Evolutionary conservation across 2,797 vertebrate genomes (phyloP), one percentile per base, ranked within the genome.

Genomic region (Cyclura pinguis): DNA sequence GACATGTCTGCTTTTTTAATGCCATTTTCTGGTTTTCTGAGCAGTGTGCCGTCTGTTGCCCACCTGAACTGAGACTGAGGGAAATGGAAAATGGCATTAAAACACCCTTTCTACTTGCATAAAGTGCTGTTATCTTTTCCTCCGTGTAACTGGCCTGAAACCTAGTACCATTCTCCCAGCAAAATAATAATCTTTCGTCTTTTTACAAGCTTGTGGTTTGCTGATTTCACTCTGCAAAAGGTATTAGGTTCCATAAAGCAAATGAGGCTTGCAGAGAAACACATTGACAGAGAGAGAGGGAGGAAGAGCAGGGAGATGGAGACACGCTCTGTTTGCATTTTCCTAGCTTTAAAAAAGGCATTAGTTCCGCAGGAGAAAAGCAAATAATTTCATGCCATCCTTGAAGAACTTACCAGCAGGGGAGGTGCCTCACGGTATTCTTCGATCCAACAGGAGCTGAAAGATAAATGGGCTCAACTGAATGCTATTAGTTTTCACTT

Each of bases 351-450:
- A 78, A 64, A 80, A 22, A 4, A 55, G 6, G 18, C 55, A 42
- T 88, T 90, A 50, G 84, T 90, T 90, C 64, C 7, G 3, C 76
- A 2, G 76, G 67, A 38, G 64, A 27, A 14, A 77, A 86, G 55
- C 55, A 32, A 47, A 47, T n/a, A 12, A 62, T 72, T 50, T 38
- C 55, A 3, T 64, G 42, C 9, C 2, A 6, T 50, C n/a, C 18
- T 22, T 42, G 22, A 38, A 24, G 64, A 80, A 92, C 88, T 8
- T 90, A 88, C 88, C 91, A 88, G 85, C 55, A 80, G 74, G 32
- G 42, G 20, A 0, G 81, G 62, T 5, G 74, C 64, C 47, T 80
- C 52, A 0, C 24, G 7, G 85, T 85, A 47, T 27, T 78, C 85
- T 62, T 81, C 64, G 81, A 29, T 88, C 88, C 91, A 87, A n/a